These are phyloP conservation scores for Chrysopa pallens DNA, from an alignment of 1,140 invertebrate species.

Conservation along the genomic window DNA sequence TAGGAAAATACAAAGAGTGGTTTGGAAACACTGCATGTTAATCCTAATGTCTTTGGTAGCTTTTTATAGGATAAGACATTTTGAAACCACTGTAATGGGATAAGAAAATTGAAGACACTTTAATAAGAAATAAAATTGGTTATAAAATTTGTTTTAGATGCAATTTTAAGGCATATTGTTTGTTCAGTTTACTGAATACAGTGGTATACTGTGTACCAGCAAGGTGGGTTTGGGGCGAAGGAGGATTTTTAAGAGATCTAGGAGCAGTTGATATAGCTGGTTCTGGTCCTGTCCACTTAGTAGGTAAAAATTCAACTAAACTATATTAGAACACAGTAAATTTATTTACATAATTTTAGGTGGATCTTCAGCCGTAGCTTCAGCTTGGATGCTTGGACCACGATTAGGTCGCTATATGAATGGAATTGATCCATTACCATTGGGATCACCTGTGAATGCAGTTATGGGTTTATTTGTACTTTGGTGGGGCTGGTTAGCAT, in stretches of 20 bases:
- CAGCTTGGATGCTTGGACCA: slow-evolving; percentile 77
- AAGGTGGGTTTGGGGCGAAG: slow-evolving; percentile 82
- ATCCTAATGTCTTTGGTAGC: too few species aligned
- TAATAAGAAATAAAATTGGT: not conserved
- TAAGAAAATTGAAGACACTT: too few species aligned
- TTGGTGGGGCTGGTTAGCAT: slow-evolving; percentile 91
- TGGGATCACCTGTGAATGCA: slow-evolving; percentile 79
- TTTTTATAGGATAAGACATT: too few species aligned
- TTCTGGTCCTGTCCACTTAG: slow-evolving; percentile 81
- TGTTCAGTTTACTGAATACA: slow-evolving; percentile 80
- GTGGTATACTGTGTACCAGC: slow-evolving; percentile 82
- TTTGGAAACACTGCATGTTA: too few species aligned
- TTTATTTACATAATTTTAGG: slow-evolving; percentile 18
- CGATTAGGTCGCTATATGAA: slow-evolving; percentile 70
- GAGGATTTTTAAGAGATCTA: slow-evolving; percentile 64
- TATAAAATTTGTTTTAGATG: slow-evolving; percentile 31
- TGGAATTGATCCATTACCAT: slow-evolving; percentile 50
- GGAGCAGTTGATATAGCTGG: slow-evolving; percentile 80
- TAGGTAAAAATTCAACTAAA: slow-evolving; percentile 33
- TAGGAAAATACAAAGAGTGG: too few species aligned
- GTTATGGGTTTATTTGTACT: slow-evolving; percentile 83
- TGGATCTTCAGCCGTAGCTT: slow-evolving; percentile 57
- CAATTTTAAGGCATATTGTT: slow-evolving; percentile 77
- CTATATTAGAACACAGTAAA: not conserved
- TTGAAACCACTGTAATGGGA: too few species aligned